Percentiles rank a stretch among this genome's conserved stretches.
Conservation (phyloP, 2,113 vertebrate genomes). For the Acinonyx jubatus region DNA sequence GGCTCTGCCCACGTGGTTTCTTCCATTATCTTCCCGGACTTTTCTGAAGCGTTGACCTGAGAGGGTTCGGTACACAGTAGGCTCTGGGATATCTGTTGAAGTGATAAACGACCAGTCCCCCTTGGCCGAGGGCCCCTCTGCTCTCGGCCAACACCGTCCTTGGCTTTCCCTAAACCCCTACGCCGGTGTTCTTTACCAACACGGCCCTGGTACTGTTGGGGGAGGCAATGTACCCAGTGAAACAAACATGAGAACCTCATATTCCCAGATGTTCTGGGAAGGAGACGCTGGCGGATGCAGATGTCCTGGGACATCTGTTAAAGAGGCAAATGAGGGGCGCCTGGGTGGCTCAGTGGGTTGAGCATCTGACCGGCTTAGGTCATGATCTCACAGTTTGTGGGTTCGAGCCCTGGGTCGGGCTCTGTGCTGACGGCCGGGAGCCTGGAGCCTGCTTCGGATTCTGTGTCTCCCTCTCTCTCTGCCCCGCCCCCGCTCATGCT, state of each 20-base stretch:
- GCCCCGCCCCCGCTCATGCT: no score
- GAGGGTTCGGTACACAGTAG: not conserved
- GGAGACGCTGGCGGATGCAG: not conserved
- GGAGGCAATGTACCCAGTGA: not conserved
- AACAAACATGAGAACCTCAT: not conserved
- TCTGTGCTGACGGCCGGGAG: no score
- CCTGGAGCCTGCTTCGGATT: no score
- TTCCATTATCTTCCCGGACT: not conserved
- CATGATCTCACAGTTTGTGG: no score
- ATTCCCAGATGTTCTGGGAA: not conserved
- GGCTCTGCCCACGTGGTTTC: not conserved
- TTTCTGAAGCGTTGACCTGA: not conserved
- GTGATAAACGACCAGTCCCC: not conserved
- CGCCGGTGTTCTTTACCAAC: not conserved
- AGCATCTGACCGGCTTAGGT: no score
- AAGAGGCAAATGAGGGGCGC: not conserved
- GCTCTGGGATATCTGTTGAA: not conserved
- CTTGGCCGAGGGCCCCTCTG: not conserved
- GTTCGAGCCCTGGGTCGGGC: no score
- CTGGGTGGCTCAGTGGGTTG: no score
- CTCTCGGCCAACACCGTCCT: not conserved
- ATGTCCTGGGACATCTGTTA: not conserved
- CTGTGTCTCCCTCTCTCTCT: no score
- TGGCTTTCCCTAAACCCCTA: not conserved
- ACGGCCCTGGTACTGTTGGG: not conserved